Percentiles rank a stretch among this genome's conserved stretches.
These are phyloP conservation scores for Biston betularia DNA, from an alignment of 2,888 invertebrate species.

Conservation along the genomic window DNA sequence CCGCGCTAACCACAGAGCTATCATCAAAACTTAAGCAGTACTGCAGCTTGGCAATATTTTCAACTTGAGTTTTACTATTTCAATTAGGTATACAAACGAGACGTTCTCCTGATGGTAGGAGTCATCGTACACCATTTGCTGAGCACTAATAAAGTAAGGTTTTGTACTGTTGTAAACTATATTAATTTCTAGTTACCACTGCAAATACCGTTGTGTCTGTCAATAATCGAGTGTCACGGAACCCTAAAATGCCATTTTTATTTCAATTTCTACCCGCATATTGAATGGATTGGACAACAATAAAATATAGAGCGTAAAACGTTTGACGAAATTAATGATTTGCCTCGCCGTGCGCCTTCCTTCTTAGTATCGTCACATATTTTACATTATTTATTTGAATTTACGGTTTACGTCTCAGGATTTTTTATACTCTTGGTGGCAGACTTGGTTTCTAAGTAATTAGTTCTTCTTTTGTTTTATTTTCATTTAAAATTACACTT, in stretches of 20 bases:
- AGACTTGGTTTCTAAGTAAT: background rate
- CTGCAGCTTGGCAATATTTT: too few relatives aligned
- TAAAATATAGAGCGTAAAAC: conserved; percentile 75
- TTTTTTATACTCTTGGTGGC: conserved; percentile 8
- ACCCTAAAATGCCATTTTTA: conserved; percentile 50
- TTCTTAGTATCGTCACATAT: conserved; percentile 30
- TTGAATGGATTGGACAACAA: conserved; percentile 60
- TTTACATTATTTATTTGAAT: conserved; percentile 10
- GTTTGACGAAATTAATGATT: conserved; percentile 64
- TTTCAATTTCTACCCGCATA: conserved; percentile 54
- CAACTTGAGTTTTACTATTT: too few relatives aligned
- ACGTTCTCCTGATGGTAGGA: too few relatives aligned
- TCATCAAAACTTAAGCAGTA: too few relatives aligned
- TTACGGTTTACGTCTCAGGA: conserved; percentile 2
- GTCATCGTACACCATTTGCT: too few relatives aligned
- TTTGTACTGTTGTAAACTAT: too few relatives aligned
- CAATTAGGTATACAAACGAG: too few relatives aligned
- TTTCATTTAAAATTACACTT: background rate
- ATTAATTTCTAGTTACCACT: background rate
- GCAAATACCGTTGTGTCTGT: background rate
- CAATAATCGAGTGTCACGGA: conserved; percentile 29
- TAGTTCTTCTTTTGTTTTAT: background rate
- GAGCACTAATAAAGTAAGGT: too few relatives aligned
- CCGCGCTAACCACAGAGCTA: too few relatives aligned
- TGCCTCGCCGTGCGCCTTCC: conserved; percentile 35